phyloP scores from a whole-genome alignment of 2,113 vertebrate species.

The Perca schrenkii region DNA sequence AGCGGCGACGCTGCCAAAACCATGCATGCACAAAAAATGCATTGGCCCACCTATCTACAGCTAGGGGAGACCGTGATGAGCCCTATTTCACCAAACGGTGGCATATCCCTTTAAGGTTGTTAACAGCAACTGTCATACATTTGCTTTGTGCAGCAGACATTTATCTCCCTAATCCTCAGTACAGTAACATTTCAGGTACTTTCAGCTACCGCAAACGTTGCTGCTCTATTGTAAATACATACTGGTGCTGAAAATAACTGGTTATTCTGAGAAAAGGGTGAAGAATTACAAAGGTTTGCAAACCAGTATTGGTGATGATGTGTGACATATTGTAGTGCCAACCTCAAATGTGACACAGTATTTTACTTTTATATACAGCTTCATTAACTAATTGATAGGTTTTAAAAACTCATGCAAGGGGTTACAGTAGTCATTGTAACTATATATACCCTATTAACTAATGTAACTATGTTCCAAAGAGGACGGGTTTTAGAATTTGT shows the following conservation, averaged over 20 bases:
- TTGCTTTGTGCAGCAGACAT: not conserved
- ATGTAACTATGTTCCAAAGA: not conserved
- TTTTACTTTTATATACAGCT: not conserved
- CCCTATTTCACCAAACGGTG: too few species aligned
- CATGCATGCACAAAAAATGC: too few species aligned
- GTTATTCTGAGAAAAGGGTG: not conserved
- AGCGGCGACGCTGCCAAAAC: too few species aligned
- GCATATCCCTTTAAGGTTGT: too few species aligned
- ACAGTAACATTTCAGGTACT: not conserved
- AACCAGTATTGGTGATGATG: not conserved
- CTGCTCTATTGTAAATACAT: not conserved
- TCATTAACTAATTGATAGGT: not conserved
- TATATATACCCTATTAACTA: not conserved
- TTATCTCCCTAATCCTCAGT: not conserved
- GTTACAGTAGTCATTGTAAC: not conserved
- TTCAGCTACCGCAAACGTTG: not conserved
- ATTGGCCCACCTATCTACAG: too few species aligned
- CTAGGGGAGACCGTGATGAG: too few species aligned
- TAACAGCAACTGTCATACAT: not conserved
- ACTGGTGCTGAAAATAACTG: not conserved
- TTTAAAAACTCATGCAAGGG: not conserved
- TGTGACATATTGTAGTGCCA: not conserved
- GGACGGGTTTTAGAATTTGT: not conserved
- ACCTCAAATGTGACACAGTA: conserved; percentile 14
- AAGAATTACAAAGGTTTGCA: not conserved